Evolutionary conservation across 1,140 invertebrate species (phyloP).

Genomic region (Rhagoletis zephyria): DNA sequence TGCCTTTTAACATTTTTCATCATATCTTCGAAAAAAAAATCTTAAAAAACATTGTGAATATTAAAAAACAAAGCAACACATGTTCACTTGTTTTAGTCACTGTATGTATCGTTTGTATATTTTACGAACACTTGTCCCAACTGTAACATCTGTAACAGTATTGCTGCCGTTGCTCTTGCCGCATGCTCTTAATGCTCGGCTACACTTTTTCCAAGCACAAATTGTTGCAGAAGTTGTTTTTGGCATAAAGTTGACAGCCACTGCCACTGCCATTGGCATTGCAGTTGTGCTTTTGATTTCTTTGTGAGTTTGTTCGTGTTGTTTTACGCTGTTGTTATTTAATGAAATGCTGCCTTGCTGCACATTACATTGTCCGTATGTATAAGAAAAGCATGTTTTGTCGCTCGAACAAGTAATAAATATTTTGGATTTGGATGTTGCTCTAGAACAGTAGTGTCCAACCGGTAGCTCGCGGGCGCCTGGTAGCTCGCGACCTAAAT

Average conservation of each 20-base stretch:
- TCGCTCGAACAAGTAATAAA: neutral
- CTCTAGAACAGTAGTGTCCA: too few species aligned
- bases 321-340: neutral
- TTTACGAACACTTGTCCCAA: neutral
- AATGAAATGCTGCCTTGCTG: neutral
- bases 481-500: too few species aligned
- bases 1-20: too few species aligned
- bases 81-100: too few species aligned
- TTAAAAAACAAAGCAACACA: too few species aligned
- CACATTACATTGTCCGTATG: neutral
- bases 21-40: too few species aligned
- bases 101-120: too few species aligned
- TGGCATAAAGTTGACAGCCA: neutral
- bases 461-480: too few species aligned
- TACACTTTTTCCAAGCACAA: conserved; percentile 2
- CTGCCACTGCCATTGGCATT: neutral
- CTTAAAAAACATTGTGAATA: too few species aligned
- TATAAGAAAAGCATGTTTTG: neutral
- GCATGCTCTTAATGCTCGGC: neutral
- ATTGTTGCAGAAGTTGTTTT: neutral
- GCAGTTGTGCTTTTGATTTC: neutral
- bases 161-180: neutral
- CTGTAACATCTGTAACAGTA: neutral
- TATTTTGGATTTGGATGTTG: neutral
- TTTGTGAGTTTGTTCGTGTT: neutral